Evolutionary conservation across 2,888 invertebrate species (phyloP), one percentile per base, ranked within the genome.

Genomic region (Galerucella calmariensis): DNA sequence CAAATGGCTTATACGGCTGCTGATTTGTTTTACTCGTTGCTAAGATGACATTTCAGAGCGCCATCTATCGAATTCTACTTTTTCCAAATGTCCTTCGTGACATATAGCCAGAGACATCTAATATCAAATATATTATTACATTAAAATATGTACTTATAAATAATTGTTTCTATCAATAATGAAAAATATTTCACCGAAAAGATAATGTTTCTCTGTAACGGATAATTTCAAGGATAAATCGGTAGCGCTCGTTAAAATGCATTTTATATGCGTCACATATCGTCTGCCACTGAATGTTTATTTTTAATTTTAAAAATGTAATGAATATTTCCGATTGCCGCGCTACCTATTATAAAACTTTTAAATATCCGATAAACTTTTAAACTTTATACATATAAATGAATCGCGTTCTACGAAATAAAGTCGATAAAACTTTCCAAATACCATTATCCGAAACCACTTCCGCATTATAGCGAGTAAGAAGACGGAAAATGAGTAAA

Each of bases 401-500:
- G 59, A 59, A 62, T 35, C 35, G 41, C 14, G 41, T 62, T 62
- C 41, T 35, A 61, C 27, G 35, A 27, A 35, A 14, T n/a, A 61
- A 61, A 35, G 14, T 20, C 11, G 20, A 20, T 16, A 46, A 65
- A 41, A 65, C 20, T 46, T 65, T 46, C 35, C 41, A 14, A 65
- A 46, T n/a, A 44, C 20, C 16, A n/a, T 46, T 46, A 44, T 20
- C 63, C 63, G 46, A 11, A 65, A 44, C 44, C 41, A 65, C 63
- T 65, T 65, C 12, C 61, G 27, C 16, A 56, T 56, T 20, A 56
- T 56, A 56, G 10, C 4, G 56, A 56, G 56, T 20, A 20, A 56
- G 56, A 56, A 16, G 27, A 58, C 16, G 41, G 41, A 66, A 73
- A 69, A 73, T 66, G 48, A 53, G 73, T 48, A 67, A 72, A 61